A percentile compares a stretch with the other conserved stretches of the same genome.
phyloP scores from a whole-genome alignment of 2,113 vertebrate species.

The Ctenodactylus gundi region DNA sequence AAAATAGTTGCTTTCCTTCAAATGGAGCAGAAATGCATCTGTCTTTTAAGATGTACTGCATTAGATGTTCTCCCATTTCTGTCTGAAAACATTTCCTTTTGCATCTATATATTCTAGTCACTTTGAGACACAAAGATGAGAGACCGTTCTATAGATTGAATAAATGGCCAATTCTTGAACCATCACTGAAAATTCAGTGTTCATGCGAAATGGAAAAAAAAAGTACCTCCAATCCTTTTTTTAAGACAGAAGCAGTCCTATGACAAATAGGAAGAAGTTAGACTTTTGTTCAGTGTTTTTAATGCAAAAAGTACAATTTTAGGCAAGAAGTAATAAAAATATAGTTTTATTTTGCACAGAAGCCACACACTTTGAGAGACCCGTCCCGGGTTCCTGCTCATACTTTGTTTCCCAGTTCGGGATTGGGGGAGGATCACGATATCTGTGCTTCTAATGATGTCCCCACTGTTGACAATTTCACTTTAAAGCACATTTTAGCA shows the following conservation, averaged over 20 bases:
- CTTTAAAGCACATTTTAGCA: not conserved
- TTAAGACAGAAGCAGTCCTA: slow-evolving; percentile 29
- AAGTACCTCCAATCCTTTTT: slow-evolving; percentile 52
- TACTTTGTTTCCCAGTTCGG: not conserved
- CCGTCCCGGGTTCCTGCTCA: not conserved
- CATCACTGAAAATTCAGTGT: slow-evolving; percentile 48
- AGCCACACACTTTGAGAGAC: too few species aligned
- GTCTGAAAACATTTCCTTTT: slow-evolving; percentile 38
- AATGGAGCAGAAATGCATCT: slow-evolving; percentile 49
- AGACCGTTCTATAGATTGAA: not conserved
- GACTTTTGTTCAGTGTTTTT: not conserved
- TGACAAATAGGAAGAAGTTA: not conserved
- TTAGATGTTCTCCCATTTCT: slow-evolving; percentile 47
- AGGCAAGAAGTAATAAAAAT: not conserved
- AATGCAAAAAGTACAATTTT: not conserved
- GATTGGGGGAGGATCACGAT: too few species aligned
- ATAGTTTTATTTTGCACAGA: too few species aligned
- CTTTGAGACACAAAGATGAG: not conserved
- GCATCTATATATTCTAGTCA: slow-evolving; percentile 1
- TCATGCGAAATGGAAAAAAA: not conserved
- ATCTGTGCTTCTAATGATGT: not conserved
- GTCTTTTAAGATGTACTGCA: slow-evolving; percentile 33
- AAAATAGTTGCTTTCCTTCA: slow-evolving; percentile 61
- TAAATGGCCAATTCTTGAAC: slow-evolving; percentile 50
- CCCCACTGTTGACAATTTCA: not conserved